Base-by-base conservation (phyloP, 2,797 vertebrate species). In the Chanos chanos region DNA sequence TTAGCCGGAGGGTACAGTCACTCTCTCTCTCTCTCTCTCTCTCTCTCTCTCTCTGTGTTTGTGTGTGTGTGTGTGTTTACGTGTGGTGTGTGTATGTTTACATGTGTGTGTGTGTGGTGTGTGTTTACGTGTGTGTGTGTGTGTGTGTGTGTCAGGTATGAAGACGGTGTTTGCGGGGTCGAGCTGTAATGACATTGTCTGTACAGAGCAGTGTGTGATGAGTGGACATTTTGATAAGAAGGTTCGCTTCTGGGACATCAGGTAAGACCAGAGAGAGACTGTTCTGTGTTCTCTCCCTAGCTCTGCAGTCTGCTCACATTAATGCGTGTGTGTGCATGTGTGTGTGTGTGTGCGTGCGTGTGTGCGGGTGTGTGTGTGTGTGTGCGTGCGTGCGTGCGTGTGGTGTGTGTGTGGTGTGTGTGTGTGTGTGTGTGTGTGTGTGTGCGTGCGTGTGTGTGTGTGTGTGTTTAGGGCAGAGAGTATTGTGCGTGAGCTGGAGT, bases 151-250 rank as follows among this genome's bases (percentile, higher is more conserved):
- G 73, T 51, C 78, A 99, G 96, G 96, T 85, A 96, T 95, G 86
- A 98, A 97, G 87, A 99, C 96, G 0, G 95, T 99, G 40, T 99
- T 98, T 70, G 94, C 96, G 0, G 96, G 96, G 2, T 99, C 96
- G 73, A 99, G 96, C 82, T 99, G 96, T 77, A 99, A 99, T 12
- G 96, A 99, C 73, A 93, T 99, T 0, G 94, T 96, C 12, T 98
- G 96, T 79, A 98, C 96, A 0, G 96, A 99, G 72, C 96, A 99
- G 64, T 99, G 96, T 73, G 96, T 99, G 25, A 99, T 99, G 94
- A 99, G 96, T 9, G 96, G 94, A 58, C 96, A 99, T 74, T 99
- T 97, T 30, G 96, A 99, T 64, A 99, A 99, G 92, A 99, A 98
- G 74, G 91, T 99, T 37, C 91, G 96, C 7, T 97, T 97, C 86